Base-by-base conservation (phyloP, 2,797 vertebrate species). In the Yasuhikotakia modesta region DNA sequence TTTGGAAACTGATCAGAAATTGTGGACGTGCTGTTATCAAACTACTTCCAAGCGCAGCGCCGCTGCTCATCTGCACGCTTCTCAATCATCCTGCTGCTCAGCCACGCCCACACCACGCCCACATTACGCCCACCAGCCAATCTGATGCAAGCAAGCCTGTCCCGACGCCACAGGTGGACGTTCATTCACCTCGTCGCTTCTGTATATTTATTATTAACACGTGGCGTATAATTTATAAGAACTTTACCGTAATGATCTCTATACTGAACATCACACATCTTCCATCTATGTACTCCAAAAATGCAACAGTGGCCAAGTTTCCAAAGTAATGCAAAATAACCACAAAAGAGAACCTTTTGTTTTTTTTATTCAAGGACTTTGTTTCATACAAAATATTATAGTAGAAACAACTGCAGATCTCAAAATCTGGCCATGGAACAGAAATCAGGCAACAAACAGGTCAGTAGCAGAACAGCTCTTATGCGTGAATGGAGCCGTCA, bases 321-420 rank as follows among this genome's bases (percentile, higher is more conserved):
- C 5, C 35, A 39, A 39, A 39, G 35, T 39, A 39, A 39, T 43
- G 39, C 8, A 43, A 43, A 43, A 43, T n/a, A 14, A 24, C 14
- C 52, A 61, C 45, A 53, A 70, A 60, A 43, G n/a, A 55, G 30
- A 32, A 72, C 22, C 46, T 90, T 88, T 70, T 81, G 58, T 43
- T 94, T 96, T 96, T 98, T 95, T 95, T 95, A 95, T 96, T 94
- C 94, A 97, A 98, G 94, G 93, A 94, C 92, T 95, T 96, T 92
- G 94, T 93, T 95, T 95, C 94, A 95, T 98, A 98, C 96, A 98
- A 98, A 99, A 98, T 92, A 92, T 90, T 95, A 90, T 96, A 93
- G 94, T 96, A 95, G 94, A 97, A 96, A 97, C 95, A 95, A 96
- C 90, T 92, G 92, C 93, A 95, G 94, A 95, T 94, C 96, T 93